Evolutionary conservation across 2,113 vertebrate genomes (phyloP).

Genomic region (Anolis carolinensis): DNA sequence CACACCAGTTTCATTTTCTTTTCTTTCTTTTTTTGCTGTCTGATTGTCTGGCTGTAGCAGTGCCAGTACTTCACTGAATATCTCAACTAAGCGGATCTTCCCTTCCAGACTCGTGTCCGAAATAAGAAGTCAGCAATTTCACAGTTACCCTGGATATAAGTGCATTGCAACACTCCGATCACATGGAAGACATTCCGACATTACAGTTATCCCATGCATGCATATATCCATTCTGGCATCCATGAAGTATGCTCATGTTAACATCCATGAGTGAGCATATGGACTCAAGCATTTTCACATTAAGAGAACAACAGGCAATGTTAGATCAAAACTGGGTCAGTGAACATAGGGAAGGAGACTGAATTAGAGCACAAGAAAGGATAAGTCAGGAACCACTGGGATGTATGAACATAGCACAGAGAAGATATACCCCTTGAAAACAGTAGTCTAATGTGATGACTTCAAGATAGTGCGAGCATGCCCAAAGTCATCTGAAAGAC

Average conservation of each 20-base stretch:
- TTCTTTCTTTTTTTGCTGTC: neutral
- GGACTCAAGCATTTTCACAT: neutral
- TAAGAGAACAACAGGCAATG: neutral
- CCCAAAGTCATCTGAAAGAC: neutral
- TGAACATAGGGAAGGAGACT: neutral
- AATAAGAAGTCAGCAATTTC: neutral
- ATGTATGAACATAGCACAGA: neutral
- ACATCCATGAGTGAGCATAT: conserved; percentile 5
- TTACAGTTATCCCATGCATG: neutral
- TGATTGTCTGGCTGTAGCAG: neutral
- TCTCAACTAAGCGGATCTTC: neutral
- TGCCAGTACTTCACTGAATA: neutral
- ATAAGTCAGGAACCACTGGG: neutral
- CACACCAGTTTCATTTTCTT: too few species aligned
- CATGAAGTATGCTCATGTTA: neutral
- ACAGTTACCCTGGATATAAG: neutral
- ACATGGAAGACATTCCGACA: neutral
- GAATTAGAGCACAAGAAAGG: neutral
- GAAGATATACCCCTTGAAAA: neutral
- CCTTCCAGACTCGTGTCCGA: neutral
- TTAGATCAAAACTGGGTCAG: conserved; percentile 7
- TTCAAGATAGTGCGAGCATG: neutral
- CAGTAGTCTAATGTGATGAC: neutral
- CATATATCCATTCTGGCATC: neutral
- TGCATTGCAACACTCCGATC: neutral